Evolutionary conservation across 2,113 vertebrate genomes (phyloP).

Genomic region (Charadrius vociferus): DNA sequence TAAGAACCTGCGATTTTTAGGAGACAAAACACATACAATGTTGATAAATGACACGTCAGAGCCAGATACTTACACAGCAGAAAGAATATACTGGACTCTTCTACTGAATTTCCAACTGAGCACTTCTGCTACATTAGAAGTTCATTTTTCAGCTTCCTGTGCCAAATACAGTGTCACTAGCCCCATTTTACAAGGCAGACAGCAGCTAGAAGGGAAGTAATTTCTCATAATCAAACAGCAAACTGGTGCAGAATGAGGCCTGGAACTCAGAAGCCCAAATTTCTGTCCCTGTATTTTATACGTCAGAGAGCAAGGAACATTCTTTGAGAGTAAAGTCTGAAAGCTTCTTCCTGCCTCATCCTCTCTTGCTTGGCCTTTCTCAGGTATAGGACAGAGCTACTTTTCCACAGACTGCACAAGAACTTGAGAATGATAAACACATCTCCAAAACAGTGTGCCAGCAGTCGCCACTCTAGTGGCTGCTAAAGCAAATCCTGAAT

Average conservation of each 20-base stretch:
- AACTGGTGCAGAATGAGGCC: neutral
- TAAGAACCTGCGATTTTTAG: conserved; percentile 83
- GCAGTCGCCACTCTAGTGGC: neutral
- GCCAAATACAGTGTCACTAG: neutral
- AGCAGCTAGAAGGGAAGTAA: neutral
- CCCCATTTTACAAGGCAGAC: neutral
- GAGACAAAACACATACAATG: neutral
- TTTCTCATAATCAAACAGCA: neutral
- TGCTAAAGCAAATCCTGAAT: neutral
- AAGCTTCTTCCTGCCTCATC: neutral
- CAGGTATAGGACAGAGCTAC: rapidly evolving
- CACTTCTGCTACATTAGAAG: neutral
- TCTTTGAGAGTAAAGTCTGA: neutral
- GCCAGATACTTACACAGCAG: neutral
- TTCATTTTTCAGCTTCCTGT: neutral
- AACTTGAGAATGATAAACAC: neutral
- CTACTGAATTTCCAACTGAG: neutral
- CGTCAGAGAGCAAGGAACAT: neutral
- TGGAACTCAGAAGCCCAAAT: neutral
- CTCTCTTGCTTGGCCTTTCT: neutral
- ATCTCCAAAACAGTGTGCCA: neutral
- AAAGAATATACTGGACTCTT: neutral
- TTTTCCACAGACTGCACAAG: neutral
- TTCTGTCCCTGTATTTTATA: neutral
- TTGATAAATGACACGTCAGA: neutral